Percentiles rank a stretch among this genome's conserved stretches.
Conservation (phyloP, 30 jellyfish, hydroid and myxozoan species). For the Aurelia sp. region DNA sequence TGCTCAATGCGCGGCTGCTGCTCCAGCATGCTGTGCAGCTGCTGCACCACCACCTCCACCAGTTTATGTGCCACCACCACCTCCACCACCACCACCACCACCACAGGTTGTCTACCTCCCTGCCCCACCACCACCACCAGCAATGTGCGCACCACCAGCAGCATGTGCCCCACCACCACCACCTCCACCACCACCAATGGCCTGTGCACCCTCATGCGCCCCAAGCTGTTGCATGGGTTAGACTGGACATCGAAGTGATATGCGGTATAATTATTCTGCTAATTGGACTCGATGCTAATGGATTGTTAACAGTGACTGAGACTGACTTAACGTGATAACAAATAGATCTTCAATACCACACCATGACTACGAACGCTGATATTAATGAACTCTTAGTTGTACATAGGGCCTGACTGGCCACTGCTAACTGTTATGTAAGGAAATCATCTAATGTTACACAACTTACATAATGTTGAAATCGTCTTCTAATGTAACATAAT, state of each 20-base stretch:
- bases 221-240: conserved; percentile 85
- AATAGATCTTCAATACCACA: too few species aligned
- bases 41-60: conserved; percentile 94
- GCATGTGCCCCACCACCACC: conserved; percentile 83
- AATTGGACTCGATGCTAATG: too few species aligned
- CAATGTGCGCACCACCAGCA: conserved; percentile 83
- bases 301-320: conserved; percentile 30
- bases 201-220: conserved; percentile 78
- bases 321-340: conserved; percentile 11
- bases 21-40: conserved; percentile 76
- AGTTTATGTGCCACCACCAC: conserved; percentile 67
- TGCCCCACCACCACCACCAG: conserved; percentile 97
- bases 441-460: not conserved
- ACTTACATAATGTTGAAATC: not conserved
- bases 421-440: conserved; percentile 5
- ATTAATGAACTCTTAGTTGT: too few species aligned
- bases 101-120: conserved; percentile 70
- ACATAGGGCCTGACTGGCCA: too few species aligned
- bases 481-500: conserved; percentile 25
- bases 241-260: not conserved
- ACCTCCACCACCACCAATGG: conserved; percentile 78
- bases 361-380: too few species aligned
- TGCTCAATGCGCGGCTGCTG: conserved; percentile 76
- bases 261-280: not conserved
- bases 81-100: conserved; percentile 78